Evolutionary conservation across 53 echinoderm and acorn worm genomes (phyloP), one percentile per base, ranked within the genome.

Genomic region (Paracentrotus lividus): DNA sequence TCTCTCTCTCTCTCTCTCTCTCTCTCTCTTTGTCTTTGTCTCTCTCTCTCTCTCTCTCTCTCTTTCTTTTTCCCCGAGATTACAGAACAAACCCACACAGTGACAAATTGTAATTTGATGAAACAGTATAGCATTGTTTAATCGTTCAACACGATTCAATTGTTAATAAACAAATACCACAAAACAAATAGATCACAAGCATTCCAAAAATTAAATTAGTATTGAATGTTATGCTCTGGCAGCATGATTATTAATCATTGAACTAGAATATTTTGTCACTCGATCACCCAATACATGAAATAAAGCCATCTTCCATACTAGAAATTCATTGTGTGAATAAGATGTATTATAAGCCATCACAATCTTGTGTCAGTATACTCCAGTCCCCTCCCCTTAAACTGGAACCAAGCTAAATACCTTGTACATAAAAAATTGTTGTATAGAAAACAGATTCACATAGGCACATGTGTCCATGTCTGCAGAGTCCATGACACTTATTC

Each of bases 101-200:
- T 51, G 6, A 67, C 34, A 5, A 18, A 69, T 3, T 69, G 69
- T 2, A 2, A 69, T 36, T 33, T 47, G 49, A 49, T 85, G 69
- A 69, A 69, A n/a, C 38, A 69, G 15, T 69, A 38, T 38, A 36
- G 38, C 69, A 69, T 38, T 34, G 20, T 69, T 69, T 69, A 40
- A 69, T 69, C n/a, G n/a, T n/a, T 69, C 69, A 69, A 14, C 69
- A 16, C 3, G 36, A 69, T 69, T 69, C 20, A 13, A 16, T 69
- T 38, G 69, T 69, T 69, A 69, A 69, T 69, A 1, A 69, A 69
- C 69, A 40, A 69, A 69, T 38, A 69, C 69, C 69, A 69, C 69
- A 69, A 69, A 4, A 69, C 69, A 36, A 3, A 69, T 16, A 38
- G 8, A 26, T 69, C 16, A 2, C 69, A 69, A 69, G 38, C 38